Percentiles rank a stretch among this genome's conserved stretches.
Evolutionary conservation across 2,888 invertebrate species (phyloP).

Genomic region (Caenorhabditis sp.): DNA sequence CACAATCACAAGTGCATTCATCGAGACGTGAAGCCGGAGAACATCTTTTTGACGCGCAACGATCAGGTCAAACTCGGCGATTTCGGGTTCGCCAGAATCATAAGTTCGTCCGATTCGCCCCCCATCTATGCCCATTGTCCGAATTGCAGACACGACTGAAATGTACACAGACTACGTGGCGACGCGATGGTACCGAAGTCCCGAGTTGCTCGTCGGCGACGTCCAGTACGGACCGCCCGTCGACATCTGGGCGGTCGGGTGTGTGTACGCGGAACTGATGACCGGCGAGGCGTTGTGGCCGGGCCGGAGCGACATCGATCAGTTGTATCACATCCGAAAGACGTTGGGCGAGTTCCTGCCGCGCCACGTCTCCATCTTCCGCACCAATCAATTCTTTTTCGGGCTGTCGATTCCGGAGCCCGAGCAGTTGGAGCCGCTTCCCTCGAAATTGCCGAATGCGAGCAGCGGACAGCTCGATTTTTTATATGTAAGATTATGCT

Average conservation of each 20-base stretch:
- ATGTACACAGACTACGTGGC: constrained; percentile 99
- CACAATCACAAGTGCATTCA: constrained; percentile 87
- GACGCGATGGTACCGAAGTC: constrained; percentile 92
- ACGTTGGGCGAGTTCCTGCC: constrained; percentile 93
- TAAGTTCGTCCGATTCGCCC: constrained; percentile 81
- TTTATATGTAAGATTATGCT: constrained; percentile 84
- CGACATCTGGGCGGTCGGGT: constrained; percentile 97
- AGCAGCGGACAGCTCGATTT: constrained; percentile 87
- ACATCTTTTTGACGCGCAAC: constrained; percentile 92
- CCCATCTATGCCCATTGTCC: no score
- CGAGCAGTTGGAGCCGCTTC: constrained; percentile 87
- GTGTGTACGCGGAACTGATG: constrained; percentile 82
- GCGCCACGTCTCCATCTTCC: constrained; percentile 95
- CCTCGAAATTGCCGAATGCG: constrained; percentile 88
- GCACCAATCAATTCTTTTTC: constrained; percentile 93
- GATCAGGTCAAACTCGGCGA: constrained; percentile 97
- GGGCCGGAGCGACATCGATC: constrained; percentile 98
- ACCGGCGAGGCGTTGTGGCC: constrained; percentile 92
- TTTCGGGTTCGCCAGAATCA: constrained; percentile 97
- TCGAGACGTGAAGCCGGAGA: constrained; percentile 94
- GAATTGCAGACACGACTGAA: constrained; percentile 87
- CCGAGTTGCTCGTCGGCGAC: constrained; percentile 94
- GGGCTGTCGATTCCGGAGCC: constrained; percentile 94
- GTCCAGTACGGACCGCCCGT: constrained; percentile 86
- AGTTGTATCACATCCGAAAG: constrained; percentile 93